phyloP scores from a whole-genome alignment of 2,113 vertebrate species.

The Bujurquina vittata region DNA sequence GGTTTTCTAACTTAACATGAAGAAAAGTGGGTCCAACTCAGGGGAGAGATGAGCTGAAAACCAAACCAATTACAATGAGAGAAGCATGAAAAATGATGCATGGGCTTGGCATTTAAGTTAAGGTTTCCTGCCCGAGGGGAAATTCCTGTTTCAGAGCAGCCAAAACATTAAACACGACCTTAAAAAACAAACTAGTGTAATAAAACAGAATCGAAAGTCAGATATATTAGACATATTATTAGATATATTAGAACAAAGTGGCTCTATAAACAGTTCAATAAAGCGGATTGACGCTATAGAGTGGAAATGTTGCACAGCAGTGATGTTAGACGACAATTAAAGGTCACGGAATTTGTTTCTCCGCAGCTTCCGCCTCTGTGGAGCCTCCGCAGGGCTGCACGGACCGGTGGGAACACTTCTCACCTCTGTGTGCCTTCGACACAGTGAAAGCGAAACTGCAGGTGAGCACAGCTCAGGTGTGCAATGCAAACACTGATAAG shows the following conservation, averaged over 20 bases:
- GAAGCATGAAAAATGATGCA: background rate
- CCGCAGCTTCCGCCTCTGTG: rapidly evolving
- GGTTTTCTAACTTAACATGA: rapidly evolving
- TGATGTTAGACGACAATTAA: background rate
- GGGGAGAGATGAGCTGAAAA: background rate
- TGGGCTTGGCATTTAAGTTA: rapidly evolving
- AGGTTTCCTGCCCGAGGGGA: rapidly evolving
- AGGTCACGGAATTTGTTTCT: rapidly evolving
- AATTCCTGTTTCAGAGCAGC: background rate
- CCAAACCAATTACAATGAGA: background rate
- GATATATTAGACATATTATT: too few relatives aligned
- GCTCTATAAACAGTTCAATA: too few relatives aligned
- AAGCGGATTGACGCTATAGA: background rate
- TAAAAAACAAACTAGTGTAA: background rate
- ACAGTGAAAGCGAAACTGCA: background rate
- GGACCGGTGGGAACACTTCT: background rate
- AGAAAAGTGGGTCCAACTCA: background rate
- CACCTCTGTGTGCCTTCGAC: too few relatives aligned
- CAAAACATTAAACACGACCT: background rate
- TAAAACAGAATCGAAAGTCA: too few relatives aligned
- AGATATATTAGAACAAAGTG: too few relatives aligned
- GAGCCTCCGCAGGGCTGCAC: background rate
- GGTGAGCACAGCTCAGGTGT: slow-evolving; percentile 7
- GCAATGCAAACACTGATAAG: too few relatives aligned
- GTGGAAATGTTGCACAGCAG: background rate